phyloP scores from a whole-genome alignment of 2,888 invertebrate species.

The Heteromurus nitidus region DNA sequence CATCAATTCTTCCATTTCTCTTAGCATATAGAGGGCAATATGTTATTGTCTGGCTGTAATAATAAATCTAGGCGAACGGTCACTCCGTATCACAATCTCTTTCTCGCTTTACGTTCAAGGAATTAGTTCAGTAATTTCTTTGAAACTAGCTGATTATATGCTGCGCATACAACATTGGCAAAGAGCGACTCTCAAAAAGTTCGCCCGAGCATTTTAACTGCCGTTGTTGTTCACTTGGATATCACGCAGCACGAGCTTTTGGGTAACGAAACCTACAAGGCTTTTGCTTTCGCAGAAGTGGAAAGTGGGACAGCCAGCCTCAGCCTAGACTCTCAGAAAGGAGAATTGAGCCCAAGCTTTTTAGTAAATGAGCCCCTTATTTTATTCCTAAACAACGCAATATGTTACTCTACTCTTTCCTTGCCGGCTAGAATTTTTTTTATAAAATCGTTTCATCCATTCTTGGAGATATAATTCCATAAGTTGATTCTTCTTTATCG shows the following conservation, averaged over 20 bases:
- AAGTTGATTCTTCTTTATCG: neutral
- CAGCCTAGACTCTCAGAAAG: no score
- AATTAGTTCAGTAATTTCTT: constrained; percentile 50
- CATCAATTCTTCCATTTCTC: constrained; percentile 54
- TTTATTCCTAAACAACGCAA: constrained; percentile 55
- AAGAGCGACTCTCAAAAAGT: no score
- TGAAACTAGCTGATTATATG: no score
- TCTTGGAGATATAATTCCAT: neutral
- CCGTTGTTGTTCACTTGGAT: no score
- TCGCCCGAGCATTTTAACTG: no score
- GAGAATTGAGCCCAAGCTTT: constrained; percentile 50
- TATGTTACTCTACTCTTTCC: constrained; percentile 43
- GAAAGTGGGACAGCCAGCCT: no score
- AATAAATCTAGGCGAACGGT: constrained; percentile 56
- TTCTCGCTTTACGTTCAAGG: constrained; percentile 29
- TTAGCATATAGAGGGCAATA: constrained; percentile 35
- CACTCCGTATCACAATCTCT: constrained; percentile 36
- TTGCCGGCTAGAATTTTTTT: neutral
- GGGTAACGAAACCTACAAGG: no score
- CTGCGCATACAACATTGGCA: no score
- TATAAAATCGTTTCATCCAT: neutral
- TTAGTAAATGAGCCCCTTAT: constrained; percentile 61
- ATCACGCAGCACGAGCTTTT: no score
- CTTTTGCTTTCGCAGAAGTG: no score
- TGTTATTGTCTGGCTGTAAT: constrained; percentile 43